Evolutionary conservation across 1,140 invertebrate species (phyloP), one percentile per base, ranked within the genome.

Genomic region (Danaus melanippus): DNA sequence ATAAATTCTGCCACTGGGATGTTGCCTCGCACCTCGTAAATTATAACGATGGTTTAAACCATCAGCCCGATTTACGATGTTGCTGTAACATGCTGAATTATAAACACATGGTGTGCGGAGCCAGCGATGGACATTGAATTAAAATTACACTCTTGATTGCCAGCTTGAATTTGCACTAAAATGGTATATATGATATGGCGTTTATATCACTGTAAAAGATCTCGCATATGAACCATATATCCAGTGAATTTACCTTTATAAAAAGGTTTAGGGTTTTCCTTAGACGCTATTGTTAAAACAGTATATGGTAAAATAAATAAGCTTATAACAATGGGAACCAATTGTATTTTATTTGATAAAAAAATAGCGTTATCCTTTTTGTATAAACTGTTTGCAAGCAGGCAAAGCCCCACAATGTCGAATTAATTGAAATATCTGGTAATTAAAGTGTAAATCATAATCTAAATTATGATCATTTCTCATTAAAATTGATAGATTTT

Each of bases 1-100:
- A 80, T 80, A 78, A 78, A 80, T 80, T 76, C 64, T 62, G 64
- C 64, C 62, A 55, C 65, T 64, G 67, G 66, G 64, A 67, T 62
- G 51, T 51, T 53, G 51, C 58, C 58, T 70, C 60, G 64, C 70
- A 66, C 65, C 64, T 69, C 74, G 66, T 75, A 78, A 72, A 77
- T 76, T 74, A 76, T 74, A 71, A 69, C 53, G 68, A 64, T 64
- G 69, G 50, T 71, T 67, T 60, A 64, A 68, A 64, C 66, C 68
- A 58, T 67, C 64, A 57, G 50, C 56, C 52, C 58, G 52, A 68
- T 70, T 71, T 76, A 77, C 66, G 60, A 56, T 66, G 65, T 49
- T 21, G 69, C 52, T 63, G 62, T 58, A 64, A 51, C 61, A 60
- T 46, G 57, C 44, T 40, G 57, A 46, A 53, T 50, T 48, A 59